Evolutionary conservation across 92 coral and sea anemone species (phyloP).

Genomic region (Muricea muricata): DNA sequence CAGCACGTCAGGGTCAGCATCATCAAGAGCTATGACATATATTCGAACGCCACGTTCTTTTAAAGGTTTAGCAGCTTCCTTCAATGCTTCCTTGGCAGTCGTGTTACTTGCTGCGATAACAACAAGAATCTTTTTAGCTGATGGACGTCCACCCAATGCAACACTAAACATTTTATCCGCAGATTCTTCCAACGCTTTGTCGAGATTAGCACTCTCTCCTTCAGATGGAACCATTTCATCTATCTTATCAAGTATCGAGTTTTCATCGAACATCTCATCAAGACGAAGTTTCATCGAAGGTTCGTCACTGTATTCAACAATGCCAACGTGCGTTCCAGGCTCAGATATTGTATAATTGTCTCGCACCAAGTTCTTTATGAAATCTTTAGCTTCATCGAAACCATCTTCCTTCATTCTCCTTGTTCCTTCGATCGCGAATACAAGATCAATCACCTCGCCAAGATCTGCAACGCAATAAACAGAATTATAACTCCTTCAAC

Average conservation of each 20-base stretch:
- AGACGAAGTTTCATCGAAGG: slow-evolving; percentile 2
- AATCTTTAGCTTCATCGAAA: slow-evolving; percentile 34
- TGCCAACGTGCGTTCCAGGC: slow-evolving; percentile 36
- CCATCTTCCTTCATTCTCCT: slow-evolving; percentile 33
- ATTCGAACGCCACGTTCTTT: slow-evolving; percentile 56
- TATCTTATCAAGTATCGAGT: neutral
- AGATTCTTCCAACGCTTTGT: slow-evolving; percentile 64
- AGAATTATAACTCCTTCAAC: neutral
- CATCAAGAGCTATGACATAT: slow-evolving; percentile 38
- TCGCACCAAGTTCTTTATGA: slow-evolving; percentile 9
- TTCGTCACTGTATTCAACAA: slow-evolving; percentile 37
- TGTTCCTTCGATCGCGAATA: slow-evolving; percentile 52
- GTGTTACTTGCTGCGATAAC: slow-evolving; percentile 66
- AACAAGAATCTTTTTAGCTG: slow-evolving; percentile 69
- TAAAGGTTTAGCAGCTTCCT: slow-evolving; percentile 65
- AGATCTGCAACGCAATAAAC: neutral
- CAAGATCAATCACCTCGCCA: slow-evolving; percentile 56
- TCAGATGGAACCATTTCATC: slow-evolving; percentile 24
- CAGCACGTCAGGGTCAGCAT: slow-evolving; percentile 30
- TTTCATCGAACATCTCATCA: slow-evolving; percentile 6
- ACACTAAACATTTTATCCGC: slow-evolving; percentile 69
- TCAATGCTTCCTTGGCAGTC: slow-evolving; percentile 63
- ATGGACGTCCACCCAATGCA: slow-evolving; percentile 73
- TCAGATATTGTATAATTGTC: slow-evolving; percentile 18
- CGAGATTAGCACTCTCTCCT: slow-evolving; percentile 24